Percentiles rank a stretch among this genome's conserved stretches.
Conservation (phyloP, 2,113 vertebrate genomes). For the Gallinago media region DNA sequence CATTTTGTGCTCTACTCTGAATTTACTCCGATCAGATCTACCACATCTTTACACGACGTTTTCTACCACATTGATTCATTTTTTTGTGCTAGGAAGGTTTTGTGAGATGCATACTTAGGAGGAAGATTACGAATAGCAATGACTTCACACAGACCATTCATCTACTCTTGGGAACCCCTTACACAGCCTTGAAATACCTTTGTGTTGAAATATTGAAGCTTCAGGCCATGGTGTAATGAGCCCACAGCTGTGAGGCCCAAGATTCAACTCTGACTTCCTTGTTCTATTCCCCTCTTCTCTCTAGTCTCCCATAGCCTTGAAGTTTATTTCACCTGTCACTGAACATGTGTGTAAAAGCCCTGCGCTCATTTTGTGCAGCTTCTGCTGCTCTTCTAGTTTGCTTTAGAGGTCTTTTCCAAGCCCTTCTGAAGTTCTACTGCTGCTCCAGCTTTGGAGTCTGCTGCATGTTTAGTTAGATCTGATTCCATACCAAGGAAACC, state of each 20-base stretch:
- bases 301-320: not conserved
- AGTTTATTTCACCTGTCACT: not conserved
- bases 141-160: not conserved
- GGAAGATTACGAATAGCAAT: not conserved
- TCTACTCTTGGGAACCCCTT: not conserved
- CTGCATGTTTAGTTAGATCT: not conserved
- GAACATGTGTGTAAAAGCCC: not conserved
- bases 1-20: not conserved
- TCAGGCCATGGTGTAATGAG: not conserved
- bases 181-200: not conserved
- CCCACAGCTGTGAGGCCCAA: not conserved
- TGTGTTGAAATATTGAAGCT: not conserved
- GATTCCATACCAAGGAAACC: not conserved
- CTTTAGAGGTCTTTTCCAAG: not conserved
- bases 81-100: not conserved
- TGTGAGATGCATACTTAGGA: not conserved
- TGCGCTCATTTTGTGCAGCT: not conserved
- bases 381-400: not conserved
- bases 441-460: conserved; percentile 18
- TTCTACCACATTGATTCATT: not conserved
- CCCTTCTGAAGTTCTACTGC: not conserved
- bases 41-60: not conserved
- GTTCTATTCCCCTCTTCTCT: not conserved
- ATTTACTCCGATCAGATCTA: not conserved
- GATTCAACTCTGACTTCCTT: not conserved